These are phyloP conservation scores for Aphelinus certus DNA, from an alignment of 1,140 invertebrate genomes.

Conservation along the genomic window DNA sequence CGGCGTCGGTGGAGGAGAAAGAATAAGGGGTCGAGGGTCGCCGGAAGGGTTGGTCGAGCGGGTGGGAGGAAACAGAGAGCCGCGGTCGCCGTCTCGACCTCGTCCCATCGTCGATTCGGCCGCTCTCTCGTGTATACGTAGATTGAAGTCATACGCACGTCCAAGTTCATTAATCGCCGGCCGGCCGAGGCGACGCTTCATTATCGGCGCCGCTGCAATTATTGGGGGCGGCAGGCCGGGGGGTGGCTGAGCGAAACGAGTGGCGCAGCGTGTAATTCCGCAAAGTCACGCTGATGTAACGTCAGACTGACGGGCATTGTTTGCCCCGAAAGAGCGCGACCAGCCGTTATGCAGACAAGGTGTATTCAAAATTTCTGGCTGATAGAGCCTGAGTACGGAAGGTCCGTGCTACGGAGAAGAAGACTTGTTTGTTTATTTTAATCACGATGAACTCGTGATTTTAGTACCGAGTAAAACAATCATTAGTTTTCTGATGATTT, in stretches of 20 bases:
- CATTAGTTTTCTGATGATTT: no score
- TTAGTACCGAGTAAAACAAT: no score
- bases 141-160: conserved; percentile 14
- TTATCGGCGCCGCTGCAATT: conserved; percentile 20
- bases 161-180: conserved; percentile 33
- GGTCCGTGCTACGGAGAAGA: no score
- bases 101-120: conserved; percentile 6
- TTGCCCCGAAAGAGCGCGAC: no score
- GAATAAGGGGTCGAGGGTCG: neutral
- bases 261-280: conserved; percentile 12
- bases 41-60: conserved; percentile 1
- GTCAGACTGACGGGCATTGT: neutral
- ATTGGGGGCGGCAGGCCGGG: neutral
- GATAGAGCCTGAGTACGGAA: no score
- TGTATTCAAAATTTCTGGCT: no score
- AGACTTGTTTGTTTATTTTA: no score
- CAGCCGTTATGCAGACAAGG: no score
- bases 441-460: no score
- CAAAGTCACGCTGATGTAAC: conserved; percentile 17
- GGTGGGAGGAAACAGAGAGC: neutral
- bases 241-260: conserved; percentile 1
- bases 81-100: neutral
- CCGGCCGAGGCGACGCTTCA: conserved; percentile 6
- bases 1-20: no score
- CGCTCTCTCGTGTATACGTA: neutral